A percentile compares a stretch with the other conserved stretches of the same genome.
Conservation (phyloP, 2,113 vertebrate genomes). For the Melanerpes aurifrons region DNA sequence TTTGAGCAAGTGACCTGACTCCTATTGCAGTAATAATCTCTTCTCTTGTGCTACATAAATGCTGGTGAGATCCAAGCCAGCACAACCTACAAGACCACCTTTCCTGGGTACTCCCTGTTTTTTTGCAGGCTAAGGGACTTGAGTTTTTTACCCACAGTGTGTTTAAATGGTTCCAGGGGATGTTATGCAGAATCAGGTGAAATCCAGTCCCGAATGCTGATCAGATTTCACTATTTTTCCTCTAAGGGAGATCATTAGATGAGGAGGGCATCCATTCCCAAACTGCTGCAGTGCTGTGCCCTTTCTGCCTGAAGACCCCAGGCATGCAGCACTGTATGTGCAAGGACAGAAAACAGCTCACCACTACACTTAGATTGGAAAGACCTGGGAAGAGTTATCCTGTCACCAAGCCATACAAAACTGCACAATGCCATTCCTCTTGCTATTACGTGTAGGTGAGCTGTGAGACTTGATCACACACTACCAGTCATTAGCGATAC, state of each 20-base stretch:
- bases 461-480: neutral
- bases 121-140: neutral
- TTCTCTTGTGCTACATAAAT: rapidly evolving
- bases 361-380: neutral
- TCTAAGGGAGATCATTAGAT: neutral
- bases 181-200: neutral
- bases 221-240: neutral
- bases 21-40: neutral
- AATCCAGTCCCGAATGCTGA: neutral
- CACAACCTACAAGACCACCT: neutral
- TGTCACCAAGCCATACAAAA: neutral
- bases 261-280: neutral
- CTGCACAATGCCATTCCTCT: neutral
- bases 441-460: neutral
- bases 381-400: neutral
- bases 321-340: neutral
- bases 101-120: neutral
- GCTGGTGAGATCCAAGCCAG: neutral
- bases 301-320: neutral
- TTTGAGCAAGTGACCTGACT: neutral
- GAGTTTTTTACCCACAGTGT: neutral
- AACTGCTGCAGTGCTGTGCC: neutral
- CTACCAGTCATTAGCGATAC: rapidly evolving
- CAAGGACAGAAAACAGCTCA: neutral
- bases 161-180: neutral